Conservation (phyloP, 2,113 vertebrate genomes). For the Penelope pileata region DNA sequence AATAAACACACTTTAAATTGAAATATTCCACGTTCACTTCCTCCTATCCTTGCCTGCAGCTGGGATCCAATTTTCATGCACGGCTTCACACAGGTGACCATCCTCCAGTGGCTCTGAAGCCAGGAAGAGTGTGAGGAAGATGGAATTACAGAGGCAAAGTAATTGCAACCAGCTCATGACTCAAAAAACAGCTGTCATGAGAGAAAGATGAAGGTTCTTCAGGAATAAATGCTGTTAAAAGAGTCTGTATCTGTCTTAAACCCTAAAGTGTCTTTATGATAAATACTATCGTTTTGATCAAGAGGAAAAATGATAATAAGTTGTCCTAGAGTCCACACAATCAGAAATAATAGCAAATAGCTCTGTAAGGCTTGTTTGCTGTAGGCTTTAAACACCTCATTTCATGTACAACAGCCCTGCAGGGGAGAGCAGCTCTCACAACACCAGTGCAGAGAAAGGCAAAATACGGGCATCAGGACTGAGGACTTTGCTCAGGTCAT, state of each 20-base stretch:
- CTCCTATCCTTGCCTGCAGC: conserved; percentile 60
- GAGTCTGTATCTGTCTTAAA: conserved; percentile 42
- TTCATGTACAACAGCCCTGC: fast-evolving
- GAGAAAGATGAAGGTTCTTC: conserved; percentile 48
- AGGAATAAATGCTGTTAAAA: conserved; percentile 54
- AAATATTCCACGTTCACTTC: conserved; percentile 68
- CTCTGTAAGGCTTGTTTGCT: conserved; percentile 18
- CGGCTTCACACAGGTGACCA: conserved; percentile 52
- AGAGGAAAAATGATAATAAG: conserved; percentile 12
- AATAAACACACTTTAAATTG: conserved; percentile 68
- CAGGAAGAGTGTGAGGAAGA: conserved; percentile 61
- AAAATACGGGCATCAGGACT: not conserved
- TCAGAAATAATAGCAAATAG: conserved; percentile 27
- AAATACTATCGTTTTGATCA: conserved; percentile 54
- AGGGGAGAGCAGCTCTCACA: not conserved
- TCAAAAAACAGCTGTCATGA: conserved; percentile 56
- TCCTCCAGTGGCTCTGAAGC: conserved; percentile 30
- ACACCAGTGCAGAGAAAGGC: not conserved
- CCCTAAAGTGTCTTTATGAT: conserved; percentile 27
- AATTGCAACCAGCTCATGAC: conserved; percentile 59
- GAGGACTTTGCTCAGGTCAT: fast-evolving
- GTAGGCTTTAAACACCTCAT: not conserved
- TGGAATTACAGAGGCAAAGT: conserved; percentile 60
- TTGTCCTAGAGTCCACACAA: not conserved
- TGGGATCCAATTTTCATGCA: conserved; percentile 62